Percentiles rank a stretch among this genome's conserved stretches.
Conservation (phyloP, 2,888 invertebrate species). For the Hipparchia semele region DNA sequence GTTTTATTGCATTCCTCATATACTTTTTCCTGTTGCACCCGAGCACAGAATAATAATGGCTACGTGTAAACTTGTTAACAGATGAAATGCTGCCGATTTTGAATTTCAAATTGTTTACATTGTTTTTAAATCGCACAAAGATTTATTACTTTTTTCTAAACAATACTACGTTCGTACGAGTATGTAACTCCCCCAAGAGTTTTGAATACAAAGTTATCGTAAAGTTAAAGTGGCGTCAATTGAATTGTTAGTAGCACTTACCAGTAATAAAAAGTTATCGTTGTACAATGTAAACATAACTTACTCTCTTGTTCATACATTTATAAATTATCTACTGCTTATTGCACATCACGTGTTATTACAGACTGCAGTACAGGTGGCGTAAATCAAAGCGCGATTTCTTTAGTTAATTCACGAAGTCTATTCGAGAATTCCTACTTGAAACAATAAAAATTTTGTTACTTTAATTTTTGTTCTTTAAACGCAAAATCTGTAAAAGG, state of each 20-base stretch:
- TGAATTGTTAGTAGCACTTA: not conserved
- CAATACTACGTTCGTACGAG: not conserved
- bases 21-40: slow-evolving; percentile 34
- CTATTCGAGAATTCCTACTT: no score
- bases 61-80: slow-evolving; percentile 32
- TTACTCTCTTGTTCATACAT: no score
- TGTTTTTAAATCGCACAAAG: slow-evolving; percentile 30
- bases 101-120: slow-evolving; percentile 29
- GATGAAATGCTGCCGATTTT: slow-evolving; percentile 28
- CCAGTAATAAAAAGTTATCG: not conserved
- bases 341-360: no score
- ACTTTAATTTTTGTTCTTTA: no score
- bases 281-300: no score
- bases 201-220: not conserved
- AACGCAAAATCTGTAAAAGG: no score
- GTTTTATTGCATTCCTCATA: slow-evolving; percentile 27
- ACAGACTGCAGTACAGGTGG: no score
- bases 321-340: no score
- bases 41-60: slow-evolving; percentile 37
- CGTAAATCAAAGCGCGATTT: no score
- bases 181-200: not conserved
- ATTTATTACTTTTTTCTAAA: slow-evolving; percentile 23
- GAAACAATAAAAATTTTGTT: no score
- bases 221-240: not conserved
- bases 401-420: no score